Conservation (phyloP, 2,113 vertebrate genomes). For the Leptobrachium ailaonicum region DNA sequence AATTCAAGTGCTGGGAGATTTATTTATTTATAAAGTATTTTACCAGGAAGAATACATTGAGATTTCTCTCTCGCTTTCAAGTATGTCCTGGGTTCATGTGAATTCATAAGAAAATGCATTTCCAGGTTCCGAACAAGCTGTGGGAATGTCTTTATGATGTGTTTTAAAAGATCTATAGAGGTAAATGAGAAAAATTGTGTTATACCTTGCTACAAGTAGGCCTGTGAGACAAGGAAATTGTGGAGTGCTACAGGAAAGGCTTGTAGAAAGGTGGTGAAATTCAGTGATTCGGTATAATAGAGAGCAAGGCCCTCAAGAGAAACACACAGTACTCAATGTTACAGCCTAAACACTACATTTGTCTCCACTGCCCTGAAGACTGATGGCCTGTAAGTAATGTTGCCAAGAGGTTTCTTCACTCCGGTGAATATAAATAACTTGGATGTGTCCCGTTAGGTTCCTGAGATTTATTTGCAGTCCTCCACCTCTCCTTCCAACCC, state of each 20-base stretch:
- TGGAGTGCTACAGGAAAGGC: background rate
- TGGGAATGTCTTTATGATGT: background rate
- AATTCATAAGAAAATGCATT: background rate
- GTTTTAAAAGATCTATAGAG: background rate
- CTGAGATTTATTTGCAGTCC: background rate
- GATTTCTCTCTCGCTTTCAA: too few species aligned
- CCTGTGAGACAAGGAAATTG: background rate
- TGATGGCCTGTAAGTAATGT: background rate
- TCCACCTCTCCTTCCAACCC: background rate
- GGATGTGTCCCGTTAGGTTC: slow-evolving; percentile 2
- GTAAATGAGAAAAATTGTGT: background rate
- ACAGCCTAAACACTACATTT: slow-evolving; percentile 6
- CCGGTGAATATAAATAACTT: slow-evolving; percentile 2
- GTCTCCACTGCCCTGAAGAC: background rate
- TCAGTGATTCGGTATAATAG: background rate
- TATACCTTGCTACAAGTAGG: background rate
- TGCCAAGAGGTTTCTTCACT: background rate
- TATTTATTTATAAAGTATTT: too few species aligned
- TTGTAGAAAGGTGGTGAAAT: background rate
- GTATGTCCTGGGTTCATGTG: too few species aligned
- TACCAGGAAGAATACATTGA: too few species aligned
- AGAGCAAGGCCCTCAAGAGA: background rate
- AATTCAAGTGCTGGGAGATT: too few species aligned
- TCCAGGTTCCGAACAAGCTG: background rate
- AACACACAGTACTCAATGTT: background rate